Evolutionary conservation across 2,888 invertebrate species (phyloP).

Genomic region (Apamea monoglypha): DNA sequence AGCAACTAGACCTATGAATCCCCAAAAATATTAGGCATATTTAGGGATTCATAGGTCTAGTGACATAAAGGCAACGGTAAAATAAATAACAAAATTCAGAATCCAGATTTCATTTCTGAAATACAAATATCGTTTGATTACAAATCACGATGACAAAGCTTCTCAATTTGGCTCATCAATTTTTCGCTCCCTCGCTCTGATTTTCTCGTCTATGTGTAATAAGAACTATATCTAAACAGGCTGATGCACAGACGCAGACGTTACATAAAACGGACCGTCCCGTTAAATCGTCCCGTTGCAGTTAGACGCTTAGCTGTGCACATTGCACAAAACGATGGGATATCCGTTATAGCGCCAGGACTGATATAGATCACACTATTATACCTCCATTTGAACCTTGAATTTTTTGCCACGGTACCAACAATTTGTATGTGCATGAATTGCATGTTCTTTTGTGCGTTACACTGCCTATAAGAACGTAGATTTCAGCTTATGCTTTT

Average conservation of each 20-base stretch:
- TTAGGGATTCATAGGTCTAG: no score
- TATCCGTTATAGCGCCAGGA: conserved; percentile 63
- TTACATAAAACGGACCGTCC: conserved; percentile 55
- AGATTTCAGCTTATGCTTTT: conserved; percentile 11
- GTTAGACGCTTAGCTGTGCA: conserved; percentile 50
- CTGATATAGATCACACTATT: conserved; percentile 63
- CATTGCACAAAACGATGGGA: conserved; percentile 63
- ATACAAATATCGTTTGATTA: background rate
- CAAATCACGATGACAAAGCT: background rate
- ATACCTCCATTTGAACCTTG: conserved; percentile 57
- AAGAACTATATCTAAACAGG: conserved; percentile 20
- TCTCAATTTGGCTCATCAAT: background rate
- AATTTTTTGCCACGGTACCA: conserved; percentile 44
- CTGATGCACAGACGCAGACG: conserved; percentile 33
- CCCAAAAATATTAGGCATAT: no score
- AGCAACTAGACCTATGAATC: background rate
- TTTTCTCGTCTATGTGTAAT: conserved; percentile 6
- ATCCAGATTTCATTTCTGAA: background rate
- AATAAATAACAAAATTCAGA: conserved; percentile 20
- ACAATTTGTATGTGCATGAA: conserved; percentile 48
- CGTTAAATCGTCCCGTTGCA: conserved; percentile 67
- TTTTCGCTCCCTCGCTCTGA: conserved; percentile 1
- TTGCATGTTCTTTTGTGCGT: conserved; percentile 52
- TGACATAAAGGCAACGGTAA: conserved; percentile 10
- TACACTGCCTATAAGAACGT: conserved; percentile 20